Percentiles rank a stretch among this genome's conserved stretches.
phyloP scores from a whole-genome alignment of 1,140 invertebrate species.

The Polypedilum vanderplanki region DNA sequence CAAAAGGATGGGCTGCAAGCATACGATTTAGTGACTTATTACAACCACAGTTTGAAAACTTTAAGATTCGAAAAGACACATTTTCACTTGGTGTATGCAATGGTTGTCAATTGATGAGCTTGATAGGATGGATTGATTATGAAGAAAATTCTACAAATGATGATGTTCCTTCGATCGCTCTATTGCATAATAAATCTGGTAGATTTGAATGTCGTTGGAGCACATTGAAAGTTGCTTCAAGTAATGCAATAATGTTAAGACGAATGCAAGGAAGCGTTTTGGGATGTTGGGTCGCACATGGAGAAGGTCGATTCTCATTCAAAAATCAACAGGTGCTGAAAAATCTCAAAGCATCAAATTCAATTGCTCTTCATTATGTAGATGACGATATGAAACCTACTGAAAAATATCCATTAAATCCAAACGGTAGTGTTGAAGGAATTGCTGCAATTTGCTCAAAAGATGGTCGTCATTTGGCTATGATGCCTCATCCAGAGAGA shows the following conservation, averaged over 20 bases:
- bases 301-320: conserved; percentile 76
- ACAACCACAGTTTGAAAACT: conserved; percentile 62
- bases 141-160: conserved; percentile 32
- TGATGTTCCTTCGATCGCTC: conserved; percentile 55
- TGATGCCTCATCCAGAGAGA: conserved; percentile 98
- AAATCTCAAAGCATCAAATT: conserved; percentile 52
- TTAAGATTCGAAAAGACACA: conserved; percentile 66
- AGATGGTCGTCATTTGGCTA: conserved; percentile 87
- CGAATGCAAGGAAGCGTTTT: conserved; percentile 78
- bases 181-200: conserved; percentile 82
- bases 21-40: conserved; percentile 66
- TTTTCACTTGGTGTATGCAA: conserved; percentile 97
- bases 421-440: conserved; percentile 74
- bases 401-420: conserved; percentile 83
- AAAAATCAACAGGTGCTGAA: conserved; percentile 48
- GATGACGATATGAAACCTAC: conserved; percentile 72
- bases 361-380: conserved; percentile 73
- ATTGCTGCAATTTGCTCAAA: conserved; percentile 81
- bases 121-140: conserved; percentile 71
- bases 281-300: conserved; percentile 96
- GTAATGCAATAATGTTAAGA: conserved; percentile 74
- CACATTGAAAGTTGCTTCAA: conserved; percentile 63
- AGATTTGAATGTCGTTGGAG: conserved; percentile 87
- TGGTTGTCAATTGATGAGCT: conserved; percentile 91
- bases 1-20: conserved; percentile 94